A percentile compares a stretch with the other conserved stretches of the same genome.
These are phyloP conservation scores for Nothura maculosa DNA, from an alignment of 2,797 vertebrate genomes.

Conservation along the genomic window DNA sequence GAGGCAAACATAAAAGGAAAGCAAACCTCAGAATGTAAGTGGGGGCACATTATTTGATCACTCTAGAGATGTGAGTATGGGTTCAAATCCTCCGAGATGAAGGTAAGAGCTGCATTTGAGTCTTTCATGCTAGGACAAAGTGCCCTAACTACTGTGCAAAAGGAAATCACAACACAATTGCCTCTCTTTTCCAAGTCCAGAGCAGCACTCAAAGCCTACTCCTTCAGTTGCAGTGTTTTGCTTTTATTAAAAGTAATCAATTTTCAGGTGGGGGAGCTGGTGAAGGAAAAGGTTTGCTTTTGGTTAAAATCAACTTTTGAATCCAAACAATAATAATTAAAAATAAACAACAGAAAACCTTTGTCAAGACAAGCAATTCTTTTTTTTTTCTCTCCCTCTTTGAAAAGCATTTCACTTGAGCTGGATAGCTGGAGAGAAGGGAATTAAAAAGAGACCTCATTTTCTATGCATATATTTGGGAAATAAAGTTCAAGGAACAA, in stretches of 20 bases:
- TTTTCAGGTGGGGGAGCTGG: not conserved
- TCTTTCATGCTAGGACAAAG: not conserved
- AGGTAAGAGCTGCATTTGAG: not conserved
- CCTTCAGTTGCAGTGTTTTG: not conserved
- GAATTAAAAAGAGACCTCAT: not conserved
- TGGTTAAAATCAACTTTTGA: not conserved
- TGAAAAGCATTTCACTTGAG: not conserved
- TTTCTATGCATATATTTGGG: not conserved
- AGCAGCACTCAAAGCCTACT: not conserved
- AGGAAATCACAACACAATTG: not conserved
- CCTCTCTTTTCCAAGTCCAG: not conserved
- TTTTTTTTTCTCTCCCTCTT: not conserved
- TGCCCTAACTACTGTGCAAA: not conserved
- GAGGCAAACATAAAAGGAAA: not conserved
- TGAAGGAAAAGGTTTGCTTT: not conserved
- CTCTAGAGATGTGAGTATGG: not conserved
- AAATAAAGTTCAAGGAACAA: not conserved
- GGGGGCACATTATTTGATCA: not conserved
- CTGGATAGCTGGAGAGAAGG: not conserved
- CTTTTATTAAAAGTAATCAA: not conserved
- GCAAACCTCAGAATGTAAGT: not conserved
- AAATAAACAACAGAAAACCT: not conserved
- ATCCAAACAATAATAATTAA: not conserved
- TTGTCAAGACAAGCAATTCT: not conserved
- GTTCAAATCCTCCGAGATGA: not conserved